These are phyloP conservation scores for Struthio camelus DNA, from an alignment of 2,113 vertebrate species.

Conservation along the genomic window DNA sequence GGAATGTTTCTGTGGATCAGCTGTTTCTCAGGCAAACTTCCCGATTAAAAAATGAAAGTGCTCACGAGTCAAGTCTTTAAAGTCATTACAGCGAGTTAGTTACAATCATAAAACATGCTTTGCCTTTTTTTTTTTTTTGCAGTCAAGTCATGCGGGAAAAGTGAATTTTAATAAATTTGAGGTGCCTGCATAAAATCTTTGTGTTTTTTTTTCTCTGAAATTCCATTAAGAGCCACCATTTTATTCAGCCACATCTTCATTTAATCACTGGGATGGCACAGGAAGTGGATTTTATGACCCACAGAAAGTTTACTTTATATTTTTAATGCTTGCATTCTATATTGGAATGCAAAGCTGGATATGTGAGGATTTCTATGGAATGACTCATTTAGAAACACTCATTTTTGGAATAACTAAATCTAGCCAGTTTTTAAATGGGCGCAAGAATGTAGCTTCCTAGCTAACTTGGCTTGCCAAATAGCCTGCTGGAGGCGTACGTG, in stretches of 20 bases:
- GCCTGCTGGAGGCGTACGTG: neutral
- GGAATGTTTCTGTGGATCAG: neutral
- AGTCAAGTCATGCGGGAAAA: neutral
- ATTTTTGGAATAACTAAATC: neutral
- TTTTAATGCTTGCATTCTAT: neutral
- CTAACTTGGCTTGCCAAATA: neutral
- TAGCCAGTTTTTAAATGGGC: neutral
- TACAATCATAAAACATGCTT: neutral
- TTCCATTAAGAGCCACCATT: neutral
- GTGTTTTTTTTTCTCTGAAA: accelerated
- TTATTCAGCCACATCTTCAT: neutral
- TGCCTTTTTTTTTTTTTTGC: neutral
- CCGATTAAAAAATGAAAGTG: neutral
- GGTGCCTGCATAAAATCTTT: neutral
- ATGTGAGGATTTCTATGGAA: neutral
- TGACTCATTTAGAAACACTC: neutral
- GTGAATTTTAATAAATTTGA: neutral
- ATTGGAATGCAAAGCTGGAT: neutral
- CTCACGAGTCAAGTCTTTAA: neutral
- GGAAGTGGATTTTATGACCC: neutral
- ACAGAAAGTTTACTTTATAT: neutral
- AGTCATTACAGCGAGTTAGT: neutral
- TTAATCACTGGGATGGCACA: neutral
- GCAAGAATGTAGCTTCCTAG: neutral
- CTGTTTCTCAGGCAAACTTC: neutral